These are phyloP conservation scores for Siniperca knerii DNA, from an alignment of 2,113 vertebrate genomes.

Conservation along the genomic window DNA sequence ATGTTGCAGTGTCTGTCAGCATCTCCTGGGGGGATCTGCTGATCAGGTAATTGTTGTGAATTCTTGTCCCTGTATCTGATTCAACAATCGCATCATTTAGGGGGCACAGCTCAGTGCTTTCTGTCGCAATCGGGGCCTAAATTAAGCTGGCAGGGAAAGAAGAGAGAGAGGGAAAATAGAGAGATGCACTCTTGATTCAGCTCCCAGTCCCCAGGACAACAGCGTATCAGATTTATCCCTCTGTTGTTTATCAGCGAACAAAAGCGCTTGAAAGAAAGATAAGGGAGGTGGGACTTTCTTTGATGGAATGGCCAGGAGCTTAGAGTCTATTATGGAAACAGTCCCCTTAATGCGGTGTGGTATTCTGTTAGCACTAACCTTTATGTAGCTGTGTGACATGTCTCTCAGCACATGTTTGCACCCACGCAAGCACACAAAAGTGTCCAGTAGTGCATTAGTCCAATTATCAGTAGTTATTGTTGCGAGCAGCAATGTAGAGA, in stretches of 20 bases:
- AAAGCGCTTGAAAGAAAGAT: slow-evolving; percentile 55
- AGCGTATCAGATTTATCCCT: slow-evolving; percentile 64
- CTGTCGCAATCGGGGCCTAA: slow-evolving; percentile 47
- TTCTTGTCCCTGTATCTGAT: slow-evolving; percentile 63
- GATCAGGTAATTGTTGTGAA: slow-evolving; percentile 67
- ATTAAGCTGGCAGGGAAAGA: slow-evolving; percentile 57
- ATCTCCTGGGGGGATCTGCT: slow-evolving; percentile 25
- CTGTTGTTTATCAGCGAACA: slow-evolving; percentile 68
- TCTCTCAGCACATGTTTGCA: slow-evolving; percentile 15
- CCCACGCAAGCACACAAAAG: not conserved
- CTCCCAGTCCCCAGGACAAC: slow-evolving; percentile 47
- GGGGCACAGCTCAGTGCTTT: slow-evolving; percentile 40
- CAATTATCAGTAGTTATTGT: slow-evolving; percentile 11
- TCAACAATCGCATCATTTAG: slow-evolving; percentile 60
- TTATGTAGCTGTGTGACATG: slow-evolving; percentile 15
- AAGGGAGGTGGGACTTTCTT: slow-evolving; percentile 64
- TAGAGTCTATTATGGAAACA: slow-evolving; percentile 57
- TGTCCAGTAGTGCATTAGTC: not conserved
- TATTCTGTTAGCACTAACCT: slow-evolving; percentile 49
- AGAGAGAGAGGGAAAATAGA: slow-evolving; percentile 36
- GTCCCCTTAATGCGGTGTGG: slow-evolving; percentile 35
- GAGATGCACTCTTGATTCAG: slow-evolving; percentile 51
- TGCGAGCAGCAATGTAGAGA: not conserved
- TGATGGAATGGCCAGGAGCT: slow-evolving; percentile 63
- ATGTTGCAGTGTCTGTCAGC: slow-evolving; percentile 38